phyloP scores from a whole-genome alignment of 1,140 invertebrate species.

The Drosophila watanabei region DNA sequence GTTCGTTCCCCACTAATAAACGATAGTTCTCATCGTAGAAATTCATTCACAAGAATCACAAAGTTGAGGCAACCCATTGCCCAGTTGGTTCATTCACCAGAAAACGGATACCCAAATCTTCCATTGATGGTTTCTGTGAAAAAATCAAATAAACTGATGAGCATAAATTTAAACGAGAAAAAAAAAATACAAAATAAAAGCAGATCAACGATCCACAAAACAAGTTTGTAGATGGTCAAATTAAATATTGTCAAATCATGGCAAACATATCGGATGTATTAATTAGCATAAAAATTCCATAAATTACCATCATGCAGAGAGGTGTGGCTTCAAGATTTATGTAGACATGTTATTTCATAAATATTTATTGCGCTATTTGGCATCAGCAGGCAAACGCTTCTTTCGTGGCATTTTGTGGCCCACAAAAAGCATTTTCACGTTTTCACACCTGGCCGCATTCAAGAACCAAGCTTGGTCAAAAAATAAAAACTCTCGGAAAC shows the following conservation, averaged over 20 bases:
- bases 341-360: conserved; percentile 20
- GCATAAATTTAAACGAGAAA: conserved; percentile 28
- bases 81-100: conserved; percentile 19
- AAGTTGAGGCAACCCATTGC: not conserved
- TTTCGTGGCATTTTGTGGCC: conserved; percentile 29
- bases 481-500: not conserved
- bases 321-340: conserved; percentile 29
- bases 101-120: conserved; percentile 11
- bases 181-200: not conserved
- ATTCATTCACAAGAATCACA: conserved; percentile 25
- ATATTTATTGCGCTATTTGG: conserved; percentile 40
- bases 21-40: conserved; percentile 23
- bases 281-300: conserved; percentile 63
- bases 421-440: conserved; percentile 31
- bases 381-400: not conserved
- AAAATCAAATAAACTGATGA: conserved; percentile 13
- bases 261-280: conserved; percentile 40
- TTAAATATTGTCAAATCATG: conserved; percentile 56
- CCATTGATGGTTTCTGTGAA: conserved; percentile 49
- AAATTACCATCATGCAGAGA: conserved; percentile 16
- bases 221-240: conserved; percentile 38
- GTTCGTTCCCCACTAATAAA: conserved; percentile 18
- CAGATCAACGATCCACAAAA: conserved; percentile 46
- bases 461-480: conserved; percentile 29
- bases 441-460: conserved; percentile 73